Evolutionary conservation across 2,888 invertebrate genomes (phyloP), one percentile per base, ranked within the genome.

Genomic region (Gnatocerus cornutus): DNA sequence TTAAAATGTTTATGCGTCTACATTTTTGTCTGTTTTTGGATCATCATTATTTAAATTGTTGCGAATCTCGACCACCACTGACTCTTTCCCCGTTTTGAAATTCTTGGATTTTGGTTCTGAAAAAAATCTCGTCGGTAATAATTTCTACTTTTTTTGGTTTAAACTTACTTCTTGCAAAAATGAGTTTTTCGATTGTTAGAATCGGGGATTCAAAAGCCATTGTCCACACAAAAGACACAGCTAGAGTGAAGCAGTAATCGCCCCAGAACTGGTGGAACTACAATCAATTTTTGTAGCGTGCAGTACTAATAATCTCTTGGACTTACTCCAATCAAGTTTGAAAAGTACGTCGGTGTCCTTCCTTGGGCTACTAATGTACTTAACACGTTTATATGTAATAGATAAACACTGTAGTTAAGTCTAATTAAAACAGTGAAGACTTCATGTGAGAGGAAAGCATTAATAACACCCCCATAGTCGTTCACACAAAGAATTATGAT

Each of bases 341-440:
- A 46, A 14, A 59, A 67, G 21, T 50, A 41, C 1, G 4, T 16
- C 1, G 58, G 59, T 4, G 37, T 39, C 41, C 59, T 37, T 27
- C 16, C 14, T 39, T 63, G 63, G 3, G 71, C 74, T 3, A 65
- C 45, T 6, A 73, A 66, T n/a, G 71, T 65, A 1, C 39, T n/a
- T n/a, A 74, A 48, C 55, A 87, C 79, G 0, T 84, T 81, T n/a
- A 84, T 74, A 73, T 88, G 88, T 0, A 85, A 73, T 7, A 88
- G 76, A 72, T 87, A 88, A 75, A 87, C 83, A 1, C 85, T 86
- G 69, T 86, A 88, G 0, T 87, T 87, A 1, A 88, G 80, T 1
- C 87, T 83, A 0, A 87, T 86, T 0, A 87, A 83, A 8, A 88
- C 79, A 78, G 86, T 86, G 85, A 87, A 88, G 39, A 87, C 66